Evolutionary conservation across 2,888 invertebrate species (phyloP).

Genomic region (Lomographa bimaculata): DNA sequence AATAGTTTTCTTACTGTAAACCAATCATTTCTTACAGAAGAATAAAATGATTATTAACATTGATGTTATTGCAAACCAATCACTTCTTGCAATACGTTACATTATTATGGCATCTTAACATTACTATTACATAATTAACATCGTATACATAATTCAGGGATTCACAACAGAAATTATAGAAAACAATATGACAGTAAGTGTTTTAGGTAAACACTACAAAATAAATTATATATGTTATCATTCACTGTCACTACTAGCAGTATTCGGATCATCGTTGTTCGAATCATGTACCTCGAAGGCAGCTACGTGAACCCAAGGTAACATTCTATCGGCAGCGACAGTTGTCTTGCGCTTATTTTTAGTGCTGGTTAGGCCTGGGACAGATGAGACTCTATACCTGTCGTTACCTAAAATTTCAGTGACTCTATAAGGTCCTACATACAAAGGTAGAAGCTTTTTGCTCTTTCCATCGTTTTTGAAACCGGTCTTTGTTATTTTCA

Average conservation of each 20-base stretch:
- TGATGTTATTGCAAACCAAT: no score
- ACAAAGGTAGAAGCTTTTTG: constrained; percentile 29
- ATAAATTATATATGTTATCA: no score
- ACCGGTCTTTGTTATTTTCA: constrained; percentile 27
- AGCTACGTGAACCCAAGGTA: constrained; percentile 7
- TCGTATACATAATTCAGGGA: no score
- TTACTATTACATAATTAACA: no score
- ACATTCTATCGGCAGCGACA: constrained; percentile 3
- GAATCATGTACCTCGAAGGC: background rate
- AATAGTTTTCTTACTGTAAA: no score
- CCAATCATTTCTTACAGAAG: no score
- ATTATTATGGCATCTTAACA: no score
- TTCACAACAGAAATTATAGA: no score
- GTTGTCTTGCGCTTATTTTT: background rate
- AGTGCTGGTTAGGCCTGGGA: background rate
- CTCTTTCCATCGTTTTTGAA: constrained; percentile 34
- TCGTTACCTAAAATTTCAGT: constrained; percentile 25
- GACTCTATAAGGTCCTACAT: constrained; percentile 28
- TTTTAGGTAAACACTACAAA: no score
- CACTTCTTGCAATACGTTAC: no score
- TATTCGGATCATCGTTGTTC: background rate
- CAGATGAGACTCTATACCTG: constrained; percentile 15
- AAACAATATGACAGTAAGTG: no score
- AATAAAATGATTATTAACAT: no score
- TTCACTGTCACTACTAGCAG: background rate